Base-by-base conservation (phyloP, 2,888 invertebrate genomes). In the Drosophila melanosoma region DNA sequence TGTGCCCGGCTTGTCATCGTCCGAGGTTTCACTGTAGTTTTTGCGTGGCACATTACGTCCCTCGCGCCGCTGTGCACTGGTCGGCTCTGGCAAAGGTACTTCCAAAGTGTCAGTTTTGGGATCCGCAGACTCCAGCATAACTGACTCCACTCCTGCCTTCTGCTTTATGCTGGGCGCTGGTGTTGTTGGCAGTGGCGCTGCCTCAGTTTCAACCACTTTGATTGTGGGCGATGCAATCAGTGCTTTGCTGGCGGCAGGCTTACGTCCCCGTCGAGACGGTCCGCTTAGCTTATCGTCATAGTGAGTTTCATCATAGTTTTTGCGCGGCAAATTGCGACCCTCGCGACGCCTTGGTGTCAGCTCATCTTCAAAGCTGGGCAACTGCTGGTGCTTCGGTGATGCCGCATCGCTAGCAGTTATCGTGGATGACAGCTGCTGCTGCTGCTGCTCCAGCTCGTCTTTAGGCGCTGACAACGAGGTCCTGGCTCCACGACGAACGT, bases 11-110 rank as follows among this genome's bases (percentile, higher is more conserved):
- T 79, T 75, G 15, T 79, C 79, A 29, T 84, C 88, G 20, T 84
- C 81, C 5, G 74, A 79, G 3, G 69, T 74, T 56, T 87, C 87
- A 20, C 33, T 79, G 23, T 87, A 87, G 23, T 89, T 87, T 38
- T 79, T 81, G 8, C 87, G 84, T 1, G 87, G 89, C 51, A 89
- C 32, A 36, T 87, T 87, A 8, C 87, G 87, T 6, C 81, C 86
- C 42, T 87, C 86, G 3, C 86, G 86, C 15, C 81, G 80, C 11
- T 69, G 73, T 1, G 86, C 69, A 15, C 64, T 69, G 10, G 56
- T 61, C 1, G 53, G 53, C 20, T 72, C 82, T 12, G 53, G 36
- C 0, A 60, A n/a, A 0, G 6, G 8, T 29, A 1, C 40, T 20
- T 17, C 36, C 57, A 0, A 20, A 26, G 17, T 29, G 0, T 87